Evolutionary conservation across 2,113 vertebrate species (phyloP).

Genomic region (Tympanuchus pallidicinctus): DNA sequence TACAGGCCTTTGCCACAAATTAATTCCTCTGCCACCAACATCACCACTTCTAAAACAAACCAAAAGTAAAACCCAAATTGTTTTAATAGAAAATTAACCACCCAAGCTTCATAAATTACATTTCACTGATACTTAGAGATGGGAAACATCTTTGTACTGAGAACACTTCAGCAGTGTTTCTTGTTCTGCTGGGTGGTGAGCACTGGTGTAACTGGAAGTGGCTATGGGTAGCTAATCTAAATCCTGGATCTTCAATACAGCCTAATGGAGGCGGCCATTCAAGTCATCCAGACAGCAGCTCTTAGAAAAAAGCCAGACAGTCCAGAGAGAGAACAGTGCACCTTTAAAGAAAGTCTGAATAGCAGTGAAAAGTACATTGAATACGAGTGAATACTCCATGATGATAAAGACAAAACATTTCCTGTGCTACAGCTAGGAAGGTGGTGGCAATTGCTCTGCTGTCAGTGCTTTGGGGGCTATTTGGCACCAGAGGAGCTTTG

Average conservation of each 20-base stretch:
- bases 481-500: background rate
- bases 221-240: background rate
- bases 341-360: background rate
- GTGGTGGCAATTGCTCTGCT: background rate
- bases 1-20: background rate
- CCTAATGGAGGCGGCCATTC: background rate
- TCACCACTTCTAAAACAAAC: background rate
- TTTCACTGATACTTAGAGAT: background rate
- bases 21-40: background rate
- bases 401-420: background rate
- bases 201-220: background rate
- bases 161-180: background rate
- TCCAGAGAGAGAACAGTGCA: background rate
- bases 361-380: accelerated
- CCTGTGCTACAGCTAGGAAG: background rate
- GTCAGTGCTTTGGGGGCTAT: background rate
- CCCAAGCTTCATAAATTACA: background rate
- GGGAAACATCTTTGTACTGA: background rate
- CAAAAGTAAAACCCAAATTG: background rate
- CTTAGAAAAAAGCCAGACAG: background rate
- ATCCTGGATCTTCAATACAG: background rate
- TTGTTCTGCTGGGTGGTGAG: background rate
- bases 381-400: background rate
- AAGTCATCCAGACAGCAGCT: background rate
- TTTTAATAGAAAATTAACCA: background rate